These are phyloP conservation scores for Anabacerthia variegaticeps DNA, from an alignment of 2,797 vertebrate species.

Conservation along the genomic window DNA sequence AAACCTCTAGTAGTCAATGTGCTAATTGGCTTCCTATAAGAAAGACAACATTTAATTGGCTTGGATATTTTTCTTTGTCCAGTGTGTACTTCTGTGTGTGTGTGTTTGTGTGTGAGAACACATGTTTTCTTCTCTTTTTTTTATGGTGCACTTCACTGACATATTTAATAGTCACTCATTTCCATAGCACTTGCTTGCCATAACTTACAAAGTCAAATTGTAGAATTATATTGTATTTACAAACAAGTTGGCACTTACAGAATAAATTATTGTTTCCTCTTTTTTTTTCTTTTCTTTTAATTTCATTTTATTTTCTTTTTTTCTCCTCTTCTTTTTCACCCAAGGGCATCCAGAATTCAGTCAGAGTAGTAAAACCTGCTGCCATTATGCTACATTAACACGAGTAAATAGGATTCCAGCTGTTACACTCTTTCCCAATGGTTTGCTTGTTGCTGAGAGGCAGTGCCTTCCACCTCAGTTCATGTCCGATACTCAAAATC, in stretches of 20 bases:
- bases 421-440: conserved; percentile 57
- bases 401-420: conserved; percentile 73
- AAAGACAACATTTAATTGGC: conserved; percentile 47
- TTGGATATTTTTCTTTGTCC: conserved; percentile 32
- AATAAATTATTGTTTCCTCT: conserved; percentile 80
- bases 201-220: conserved; percentile 75
- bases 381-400: conserved; percentile 78
- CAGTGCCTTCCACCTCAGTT: conserved; percentile 65
- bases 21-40: conserved; percentile 71
- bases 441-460: conserved; percentile 68
- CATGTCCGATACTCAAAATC: conserved; percentile 21
- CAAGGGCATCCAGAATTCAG: conserved; percentile 69
- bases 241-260: conserved; percentile 97
- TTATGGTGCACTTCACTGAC: conserved; percentile 60
- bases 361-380: conserved; percentile 69
- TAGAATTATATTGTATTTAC: conserved; percentile 82
- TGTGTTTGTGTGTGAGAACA: background rate
- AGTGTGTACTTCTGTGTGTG: background rate
- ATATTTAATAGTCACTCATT: conserved; percentile 56
- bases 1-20: conserved; percentile 40
- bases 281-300: background rate
- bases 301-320: conserved; percentile 33
- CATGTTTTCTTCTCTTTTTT: conserved; percentile 20
- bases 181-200: conserved; percentile 69
- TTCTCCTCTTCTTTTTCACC: conserved; percentile 59